phyloP scores from a whole-genome alignment of 2,113 vertebrate genomes.

The Acinonyx jubatus region DNA sequence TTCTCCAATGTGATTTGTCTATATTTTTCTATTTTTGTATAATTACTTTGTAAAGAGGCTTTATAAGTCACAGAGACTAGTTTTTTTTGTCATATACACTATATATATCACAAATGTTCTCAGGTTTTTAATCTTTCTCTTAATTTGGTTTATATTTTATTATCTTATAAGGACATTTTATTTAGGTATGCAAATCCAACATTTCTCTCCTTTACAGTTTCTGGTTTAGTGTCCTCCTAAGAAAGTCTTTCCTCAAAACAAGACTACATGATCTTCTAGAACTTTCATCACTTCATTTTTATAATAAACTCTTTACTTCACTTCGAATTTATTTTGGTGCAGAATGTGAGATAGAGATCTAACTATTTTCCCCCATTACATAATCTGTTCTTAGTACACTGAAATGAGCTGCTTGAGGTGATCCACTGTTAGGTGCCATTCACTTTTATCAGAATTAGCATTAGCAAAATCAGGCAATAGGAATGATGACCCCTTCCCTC shows the following conservation, averaged over 20 bases:
- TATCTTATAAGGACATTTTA: slow-evolving; percentile 23
- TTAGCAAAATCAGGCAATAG: background rate
- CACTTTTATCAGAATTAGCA: background rate
- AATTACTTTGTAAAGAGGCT: background rate
- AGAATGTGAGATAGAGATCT: background rate
- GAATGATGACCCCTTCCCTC: background rate
- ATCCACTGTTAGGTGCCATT: background rate
- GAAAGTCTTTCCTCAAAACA: background rate
- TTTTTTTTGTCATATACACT: background rate
- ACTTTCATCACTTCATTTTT: background rate
- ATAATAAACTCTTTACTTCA: background rate
- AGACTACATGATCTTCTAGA: background rate
- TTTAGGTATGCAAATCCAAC: background rate
- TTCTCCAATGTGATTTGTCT: background rate
- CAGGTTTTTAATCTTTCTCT: background rate
- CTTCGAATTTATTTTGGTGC: background rate
- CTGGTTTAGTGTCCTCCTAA: background rate
- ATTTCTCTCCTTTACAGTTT: background rate
- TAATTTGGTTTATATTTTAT: background rate
- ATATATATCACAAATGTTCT: background rate
- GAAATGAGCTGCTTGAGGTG: background rate
- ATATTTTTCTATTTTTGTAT: background rate
- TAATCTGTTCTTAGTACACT: background rate
- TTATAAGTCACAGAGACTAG: background rate
- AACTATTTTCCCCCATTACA: background rate